Evolutionary conservation across 2,888 invertebrate genomes (phyloP).

Genomic region (Athripsodes cinereus): DNA sequence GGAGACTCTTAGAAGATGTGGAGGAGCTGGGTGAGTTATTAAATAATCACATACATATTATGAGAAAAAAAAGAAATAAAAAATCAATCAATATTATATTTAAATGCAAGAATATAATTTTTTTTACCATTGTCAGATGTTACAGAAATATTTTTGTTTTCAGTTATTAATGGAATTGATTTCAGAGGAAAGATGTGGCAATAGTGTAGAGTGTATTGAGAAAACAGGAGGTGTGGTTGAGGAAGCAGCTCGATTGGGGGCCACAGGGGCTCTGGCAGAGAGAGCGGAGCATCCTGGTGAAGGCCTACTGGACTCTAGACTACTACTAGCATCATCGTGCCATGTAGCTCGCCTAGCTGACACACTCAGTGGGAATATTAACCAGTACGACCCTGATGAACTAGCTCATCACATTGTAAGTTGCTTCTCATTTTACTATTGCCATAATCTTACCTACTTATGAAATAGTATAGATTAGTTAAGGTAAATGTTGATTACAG

Average conservation of each 20-base stretch:
- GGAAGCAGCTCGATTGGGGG: slow-evolving; percentile 35
- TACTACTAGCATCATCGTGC: slow-evolving; percentile 40
- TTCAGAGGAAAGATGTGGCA: slow-evolving; percentile 4
- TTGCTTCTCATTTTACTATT: slow-evolving; percentile 10
- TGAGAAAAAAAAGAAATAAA: too few species aligned
- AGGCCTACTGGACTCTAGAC: slow-evolving; percentile 38
- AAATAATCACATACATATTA: background rate
- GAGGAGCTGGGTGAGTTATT: slow-evolving; percentile 15
- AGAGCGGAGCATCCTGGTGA: slow-evolving; percentile 40
- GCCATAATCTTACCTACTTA: background rate
- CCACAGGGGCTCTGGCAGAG: slow-evolving; percentile 37
- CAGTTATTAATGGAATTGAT: background rate
- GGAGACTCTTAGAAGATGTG: slow-evolving; percentile 19
- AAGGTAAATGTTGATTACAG: slow-evolving; percentile 30
- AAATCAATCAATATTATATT: too few species aligned
- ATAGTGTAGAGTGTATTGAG: slow-evolving; percentile 34
- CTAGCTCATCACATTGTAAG: slow-evolving; percentile 47
- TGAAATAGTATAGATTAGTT: background rate
- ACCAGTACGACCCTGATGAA: slow-evolving; percentile 45
- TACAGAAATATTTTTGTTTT: background rate
- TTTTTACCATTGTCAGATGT: background rate
- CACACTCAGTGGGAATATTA: slow-evolving; percentile 40
- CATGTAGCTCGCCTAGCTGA: slow-evolving; percentile 38
- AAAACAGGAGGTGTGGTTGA: slow-evolving; percentile 35
- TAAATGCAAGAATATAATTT: too few species aligned